Base-by-base conservation (phyloP, 1,140 invertebrate species). In the Tyrophagus putrescentiae region DNA sequence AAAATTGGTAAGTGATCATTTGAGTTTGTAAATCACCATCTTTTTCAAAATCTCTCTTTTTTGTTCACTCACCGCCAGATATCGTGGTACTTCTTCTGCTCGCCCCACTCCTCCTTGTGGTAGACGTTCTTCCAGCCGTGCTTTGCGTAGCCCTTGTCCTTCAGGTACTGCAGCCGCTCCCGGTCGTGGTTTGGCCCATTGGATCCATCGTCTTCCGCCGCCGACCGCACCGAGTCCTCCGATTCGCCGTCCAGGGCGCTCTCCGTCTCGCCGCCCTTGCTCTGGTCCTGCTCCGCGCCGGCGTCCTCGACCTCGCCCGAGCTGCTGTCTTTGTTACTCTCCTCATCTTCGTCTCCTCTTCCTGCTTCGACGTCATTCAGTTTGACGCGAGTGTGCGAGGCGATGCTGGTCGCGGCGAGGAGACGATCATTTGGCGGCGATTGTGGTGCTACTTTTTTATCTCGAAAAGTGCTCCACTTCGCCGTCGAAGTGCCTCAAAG, bases 31-130 rank as follows among this genome's bases (percentile, higher is more conserved):
- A 50, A 50, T 50, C 18, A n/a, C 7, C 21, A 50, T 50, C 28
- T 50, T 7, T 23, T 50, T 9, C 7, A 9, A 50, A 39, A 39
- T 39, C 13, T 39, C 21, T 39, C 13, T 21, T 39, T 13, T 39
- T 39, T 13, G 36, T 39, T 13, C 11, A 23, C 34, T 25, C 23
- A 59, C 44, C 62, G 36, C 62, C 62, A 63, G 21, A 63, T 59
- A 27, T 68, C 65, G 39, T 68, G 64, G 50, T 64, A 66, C 36
- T 64, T 65, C 27, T 67, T 58, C 23, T 64, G 48, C 11, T 64
- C 56, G n/a, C 64, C 67, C 34, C 64, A 68, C 53, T 68, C 67
- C 50, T 68, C 67, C 34, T 68, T 68, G 60, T 68, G 67, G 60
- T 68, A 68, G 2, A 64, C 60, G 31, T 68, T 68, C 54, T 68